phyloP scores from a whole-genome alignment of 2,888 invertebrate genomes.

The Drosophila fulvimacula region DNA sequence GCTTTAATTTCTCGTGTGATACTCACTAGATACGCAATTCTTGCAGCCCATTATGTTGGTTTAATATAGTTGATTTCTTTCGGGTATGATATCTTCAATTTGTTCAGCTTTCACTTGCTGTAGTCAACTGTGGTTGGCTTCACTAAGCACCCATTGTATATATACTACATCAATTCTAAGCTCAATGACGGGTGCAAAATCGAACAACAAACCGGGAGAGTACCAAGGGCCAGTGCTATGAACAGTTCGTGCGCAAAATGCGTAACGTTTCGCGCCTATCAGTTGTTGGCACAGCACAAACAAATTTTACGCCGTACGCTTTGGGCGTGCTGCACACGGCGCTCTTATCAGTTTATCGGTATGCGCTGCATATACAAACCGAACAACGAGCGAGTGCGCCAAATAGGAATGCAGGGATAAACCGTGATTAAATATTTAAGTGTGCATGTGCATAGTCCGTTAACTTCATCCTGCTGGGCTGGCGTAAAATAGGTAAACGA shows the following conservation, averaged over 20 bases:
- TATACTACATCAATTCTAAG: slow-evolving; percentile 26
- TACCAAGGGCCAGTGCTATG: slow-evolving; percentile 39
- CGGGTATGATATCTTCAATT: slow-evolving; percentile 12
- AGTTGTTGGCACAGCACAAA: slow-evolving; percentile 24
- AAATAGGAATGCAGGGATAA: slow-evolving; percentile 10
- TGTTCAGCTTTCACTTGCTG: slow-evolving; percentile 26
- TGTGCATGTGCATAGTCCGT: not conserved
- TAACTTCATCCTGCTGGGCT: slow-evolving; percentile 6
- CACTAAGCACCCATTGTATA: slow-evolving; percentile 15
- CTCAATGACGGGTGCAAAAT: slow-evolving; percentile 33
- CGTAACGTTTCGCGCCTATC: slow-evolving; percentile 34
- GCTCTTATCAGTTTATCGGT: slow-evolving; percentile 55
- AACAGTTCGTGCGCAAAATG: slow-evolving; percentile 62
- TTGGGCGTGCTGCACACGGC: slow-evolving; percentile 48
- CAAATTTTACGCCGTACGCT: slow-evolving; percentile 37
- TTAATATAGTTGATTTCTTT: no score
- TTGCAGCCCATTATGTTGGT: slow-evolving; percentile 65
- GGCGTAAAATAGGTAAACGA: slow-evolving; percentile 1
- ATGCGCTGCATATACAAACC: slow-evolving; percentile 20
- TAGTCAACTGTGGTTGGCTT: slow-evolving; percentile 17
- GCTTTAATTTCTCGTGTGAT: not conserved
- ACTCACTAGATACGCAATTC: slow-evolving; percentile 67
- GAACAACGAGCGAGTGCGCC: slow-evolving; percentile 6
- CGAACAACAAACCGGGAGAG: slow-evolving; percentile 2
- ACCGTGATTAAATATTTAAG: slow-evolving; percentile 36